Base-by-base conservation (phyloP, 2,888 invertebrate species). In the Hirtodrosophila trivittata region DNA sequence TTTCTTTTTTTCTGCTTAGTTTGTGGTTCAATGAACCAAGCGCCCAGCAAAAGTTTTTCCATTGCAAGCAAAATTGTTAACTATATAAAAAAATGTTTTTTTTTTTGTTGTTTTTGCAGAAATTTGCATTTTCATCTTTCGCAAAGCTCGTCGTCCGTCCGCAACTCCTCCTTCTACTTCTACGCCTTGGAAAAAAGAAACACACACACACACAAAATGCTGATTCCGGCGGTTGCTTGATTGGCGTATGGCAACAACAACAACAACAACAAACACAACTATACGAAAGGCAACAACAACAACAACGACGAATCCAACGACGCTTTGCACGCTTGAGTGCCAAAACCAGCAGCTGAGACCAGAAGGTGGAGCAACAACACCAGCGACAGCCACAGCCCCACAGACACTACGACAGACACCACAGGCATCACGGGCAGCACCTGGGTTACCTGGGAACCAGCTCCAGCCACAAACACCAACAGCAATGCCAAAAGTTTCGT, bases 41-140 rank as follows among this genome's bases (percentile, higher is more conserved):
- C 13, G 26, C 0, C 18, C 54, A 42, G 45, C 14, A 45, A 41
- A 49, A 56, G 42, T 59, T 74, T 73, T 50, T 65, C 41, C 39
- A 60, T 52, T 65, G 41, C 41, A 57, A 52, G 46, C 42, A 37
- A 28, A 55, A 41, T 21, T 21, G 2, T 21, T 21, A 21, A 21
- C 18, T 30, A 47, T 63, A 41, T 63, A 37, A 49, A 25, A 50
- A 54, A 39, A 46, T 57, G 60, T 66, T 12, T 47, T 64, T 63
- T 49, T 56, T 66, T 47, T 28, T 58, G 25, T 71, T 41, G 49
- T 43, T 54, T 71, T 84, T 89, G 64, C 87, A 89, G 87, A 77
- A 81, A 88, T 87, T 89, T 84, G 82, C 89, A 88, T 89, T 85
- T 86, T 75, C 72, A 82, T 86, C 80, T 84, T 75, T 66, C 69